These are phyloP conservation scores for Macrosoma leucophasiata DNA, from an alignment of 2,888 invertebrate species.

Conservation along the genomic window DNA sequence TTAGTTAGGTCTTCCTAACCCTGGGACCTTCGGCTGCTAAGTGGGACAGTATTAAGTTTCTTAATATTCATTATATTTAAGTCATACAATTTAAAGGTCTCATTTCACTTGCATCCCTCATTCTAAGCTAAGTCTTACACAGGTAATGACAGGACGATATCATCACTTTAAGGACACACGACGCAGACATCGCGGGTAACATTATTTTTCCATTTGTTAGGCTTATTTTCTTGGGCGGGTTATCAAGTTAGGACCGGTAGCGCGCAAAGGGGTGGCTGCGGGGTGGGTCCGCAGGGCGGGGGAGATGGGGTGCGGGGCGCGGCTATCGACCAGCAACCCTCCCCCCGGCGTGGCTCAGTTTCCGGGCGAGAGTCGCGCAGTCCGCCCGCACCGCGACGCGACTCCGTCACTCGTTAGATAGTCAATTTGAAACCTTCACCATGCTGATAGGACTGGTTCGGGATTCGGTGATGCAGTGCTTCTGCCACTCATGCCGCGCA, in stretches of 20 bases:
- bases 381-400: slow-evolving; percentile 73
- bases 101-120: neutral
- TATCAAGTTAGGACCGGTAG: slow-evolving; percentile 70
- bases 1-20: slow-evolving; percentile 51
- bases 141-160: slow-evolving; percentile 1
- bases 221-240: slow-evolving; percentile 72
- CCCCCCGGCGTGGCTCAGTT: slow-evolving; percentile 73
- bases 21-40: slow-evolving; percentile 42
- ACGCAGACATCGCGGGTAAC: slow-evolving; percentile 55
- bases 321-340: slow-evolving; percentile 77
- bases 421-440: slow-evolving; percentile 62
- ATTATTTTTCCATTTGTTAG: slow-evolving; percentile 72
- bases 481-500: slow-evolving; percentile 94
- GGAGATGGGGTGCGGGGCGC: slow-evolving; percentile 55
- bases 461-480: slow-evolving; percentile 95
- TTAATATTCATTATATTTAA: neutral
- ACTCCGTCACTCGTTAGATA: slow-evolving; percentile 68
- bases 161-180: slow-evolving; percentile 27
- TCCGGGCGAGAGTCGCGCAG: slow-evolving; percentile 79
- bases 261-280: slow-evolving; percentile 50
- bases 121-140: neutral
- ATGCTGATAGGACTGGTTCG: slow-evolving; percentile 94
- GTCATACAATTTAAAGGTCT: neutral
- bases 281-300: slow-evolving; percentile 66
- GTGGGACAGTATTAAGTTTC: slow-evolving; percentile 27